Evolutionary conservation across 2,797 vertebrate genomes (phyloP).

Genomic region (Brotula barbata): DNA sequence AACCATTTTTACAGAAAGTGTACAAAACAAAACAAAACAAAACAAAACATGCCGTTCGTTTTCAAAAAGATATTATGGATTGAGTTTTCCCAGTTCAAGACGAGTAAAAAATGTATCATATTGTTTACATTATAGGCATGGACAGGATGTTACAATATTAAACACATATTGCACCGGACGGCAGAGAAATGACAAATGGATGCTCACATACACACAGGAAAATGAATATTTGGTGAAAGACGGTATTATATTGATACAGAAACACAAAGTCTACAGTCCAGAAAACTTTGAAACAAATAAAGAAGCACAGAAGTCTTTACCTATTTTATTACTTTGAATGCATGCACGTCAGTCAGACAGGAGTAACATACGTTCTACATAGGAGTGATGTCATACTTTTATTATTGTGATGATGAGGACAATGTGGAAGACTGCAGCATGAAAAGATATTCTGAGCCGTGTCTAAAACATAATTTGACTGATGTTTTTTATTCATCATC

Average conservation of each 20-base stretch:
- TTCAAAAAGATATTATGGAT: slow-evolving; percentile 31
- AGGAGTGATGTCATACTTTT: slow-evolving; percentile 59
- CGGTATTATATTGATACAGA: slow-evolving; percentile 40
- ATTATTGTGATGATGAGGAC: slow-evolving; percentile 60
- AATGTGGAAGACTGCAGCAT: slow-evolving; percentile 53
- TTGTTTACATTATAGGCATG: slow-evolving; percentile 32
- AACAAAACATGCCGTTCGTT: slow-evolving; percentile 52
- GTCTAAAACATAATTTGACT: slow-evolving; percentile 43
- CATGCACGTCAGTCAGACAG: slow-evolving; percentile 74
- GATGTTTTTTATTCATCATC: no score
- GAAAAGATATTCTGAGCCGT: slow-evolving; percentile 43
- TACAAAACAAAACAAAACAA: no score
- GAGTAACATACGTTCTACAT: slow-evolving; percentile 58
- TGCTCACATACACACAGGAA: slow-evolving; percentile 38
- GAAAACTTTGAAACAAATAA: slow-evolving; percentile 49
- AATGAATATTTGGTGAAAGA: slow-evolving; percentile 35
- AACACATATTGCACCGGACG: slow-evolving; percentile 48
- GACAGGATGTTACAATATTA: slow-evolving; percentile 46
- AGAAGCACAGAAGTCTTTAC: slow-evolving; percentile 50
- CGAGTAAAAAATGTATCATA: slow-evolving; percentile 22
- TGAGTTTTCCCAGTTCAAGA: slow-evolving; percentile 35
- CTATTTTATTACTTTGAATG: slow-evolving; percentile 57
- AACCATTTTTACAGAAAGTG: slow-evolving; percentile 58
- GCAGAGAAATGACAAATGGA: slow-evolving; percentile 49
- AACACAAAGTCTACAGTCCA: slow-evolving; percentile 24